Evolutionary conservation across 2,888 invertebrate species (phyloP).

Genomic region (Drosophila emarginata): DNA sequence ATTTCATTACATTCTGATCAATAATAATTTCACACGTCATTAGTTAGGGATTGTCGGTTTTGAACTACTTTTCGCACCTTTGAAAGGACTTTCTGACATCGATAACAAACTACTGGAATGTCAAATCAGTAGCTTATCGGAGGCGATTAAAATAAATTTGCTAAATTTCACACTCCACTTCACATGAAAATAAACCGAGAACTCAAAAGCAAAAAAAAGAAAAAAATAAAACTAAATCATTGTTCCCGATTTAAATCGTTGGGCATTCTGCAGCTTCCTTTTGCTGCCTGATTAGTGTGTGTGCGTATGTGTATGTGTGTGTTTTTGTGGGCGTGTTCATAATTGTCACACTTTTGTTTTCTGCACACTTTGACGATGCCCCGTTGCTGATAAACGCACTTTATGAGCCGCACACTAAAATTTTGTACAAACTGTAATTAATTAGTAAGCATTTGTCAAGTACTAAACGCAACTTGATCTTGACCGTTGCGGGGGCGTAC

Average conservation of each 20-base stretch:
- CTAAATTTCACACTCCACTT: constrained; percentile 78
- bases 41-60: background rate
- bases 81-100: constrained; percentile 46
- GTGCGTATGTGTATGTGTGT: background rate
- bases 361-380: constrained; percentile 57
- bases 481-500: constrained; percentile 3
- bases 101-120: constrained; percentile 31
- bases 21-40: background rate
- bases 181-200: constrained; percentile 62
- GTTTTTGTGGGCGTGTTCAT: constrained; percentile 37
- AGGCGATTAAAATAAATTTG: constrained; percentile 72
- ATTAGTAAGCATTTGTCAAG: constrained; percentile 83
- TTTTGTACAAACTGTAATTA: constrained; percentile 83
- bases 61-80: constrained; percentile 41
- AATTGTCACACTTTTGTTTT: constrained; percentile 72
- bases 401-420: constrained; percentile 80
- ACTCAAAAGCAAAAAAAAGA: constrained; percentile 4
- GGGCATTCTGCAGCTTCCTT: constrained; percentile 1
- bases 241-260: constrained; percentile 9
- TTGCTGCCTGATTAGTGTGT: constrained; percentile 10
- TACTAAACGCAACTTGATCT: constrained; percentile 64
- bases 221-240: constrained; percentile 24
- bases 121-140: constrained; percentile 52
- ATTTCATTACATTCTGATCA: too few relatives aligned
- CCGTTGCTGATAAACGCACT: constrained; percentile 74